Conservation (phyloP, 2,797 vertebrate genomes). For the Sebastiscus albofasciatus region DNA sequence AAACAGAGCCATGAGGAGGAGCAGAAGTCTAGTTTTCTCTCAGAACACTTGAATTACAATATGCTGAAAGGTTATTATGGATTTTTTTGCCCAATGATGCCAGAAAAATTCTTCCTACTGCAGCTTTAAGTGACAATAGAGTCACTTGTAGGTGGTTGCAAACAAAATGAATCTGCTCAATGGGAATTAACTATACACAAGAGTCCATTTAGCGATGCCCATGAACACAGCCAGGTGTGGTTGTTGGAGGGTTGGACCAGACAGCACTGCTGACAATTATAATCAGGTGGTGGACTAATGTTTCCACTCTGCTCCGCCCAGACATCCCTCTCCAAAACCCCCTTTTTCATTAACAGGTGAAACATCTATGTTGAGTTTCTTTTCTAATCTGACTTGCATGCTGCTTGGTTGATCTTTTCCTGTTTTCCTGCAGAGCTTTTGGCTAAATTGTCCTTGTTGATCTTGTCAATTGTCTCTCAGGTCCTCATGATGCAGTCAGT, state of each 20-base stretch:
- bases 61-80: too few relatives aligned
- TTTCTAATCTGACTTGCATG: neutral
- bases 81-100: too few relatives aligned
- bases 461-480: constrained; percentile 32
- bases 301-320: constrained; percentile 14
- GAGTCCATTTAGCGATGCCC: neutral
- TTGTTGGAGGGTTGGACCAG: neutral
- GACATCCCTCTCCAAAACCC: neutral
- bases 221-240: constrained; percentile 25
- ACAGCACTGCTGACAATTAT: constrained; percentile 21
- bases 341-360: neutral
- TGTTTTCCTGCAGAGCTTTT: neutral
- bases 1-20: too few relatives aligned
- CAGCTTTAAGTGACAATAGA: neutral
- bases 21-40: too few relatives aligned
- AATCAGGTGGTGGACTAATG: constrained; percentile 38
- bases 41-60: too few relatives aligned
- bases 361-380: neutral
- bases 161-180: neutral
- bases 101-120: too few relatives aligned
- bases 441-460: neutral
- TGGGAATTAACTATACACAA: rapidly evolving
- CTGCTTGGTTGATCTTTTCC: neutral
- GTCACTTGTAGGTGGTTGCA: neutral
- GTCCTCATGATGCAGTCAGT: neutral